A percentile compares a stretch with the other conserved stretches of the same genome.
phyloP scores from a whole-genome alignment of 2,797 vertebrate species.

The Poecilia gillii region DNA sequence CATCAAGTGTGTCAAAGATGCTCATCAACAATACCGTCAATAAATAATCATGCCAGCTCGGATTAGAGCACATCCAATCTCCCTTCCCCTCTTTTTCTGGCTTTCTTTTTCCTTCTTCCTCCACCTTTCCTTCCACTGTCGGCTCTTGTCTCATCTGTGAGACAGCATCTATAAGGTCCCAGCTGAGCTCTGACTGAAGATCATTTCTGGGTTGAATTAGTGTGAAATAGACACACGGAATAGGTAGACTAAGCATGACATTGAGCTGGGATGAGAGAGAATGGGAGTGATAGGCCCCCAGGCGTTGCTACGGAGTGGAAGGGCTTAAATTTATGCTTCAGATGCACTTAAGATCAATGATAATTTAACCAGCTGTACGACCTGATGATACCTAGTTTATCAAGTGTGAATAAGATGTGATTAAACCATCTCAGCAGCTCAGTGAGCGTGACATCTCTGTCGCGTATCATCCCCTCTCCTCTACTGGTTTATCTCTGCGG shows the following conservation, averaged over 20 bases:
- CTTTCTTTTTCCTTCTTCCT: slow-evolving; percentile 45
- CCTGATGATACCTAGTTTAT: slow-evolving; percentile 63
- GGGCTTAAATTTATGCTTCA: slow-evolving; percentile 69
- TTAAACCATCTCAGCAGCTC: slow-evolving; percentile 61
- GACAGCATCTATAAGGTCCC: slow-evolving; percentile 71
- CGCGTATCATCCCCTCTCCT: slow-evolving; percentile 29
- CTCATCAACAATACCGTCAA: slow-evolving; percentile 55
- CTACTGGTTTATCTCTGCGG: slow-evolving; percentile 15
- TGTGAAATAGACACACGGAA: slow-evolving; percentile 83
- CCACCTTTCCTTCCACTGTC: slow-evolving; percentile 57
- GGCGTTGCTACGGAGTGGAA: slow-evolving; percentile 56
- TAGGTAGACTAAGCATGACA: slow-evolving; percentile 85
- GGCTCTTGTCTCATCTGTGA: slow-evolving; percentile 69
- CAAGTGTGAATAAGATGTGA: slow-evolving; percentile 68
- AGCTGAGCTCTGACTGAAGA: slow-evolving; percentile 78
- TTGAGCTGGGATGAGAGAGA: slow-evolving; percentile 78
- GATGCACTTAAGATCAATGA: slow-evolving; percentile 73
- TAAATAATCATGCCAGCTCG: slow-evolving; percentile 57
- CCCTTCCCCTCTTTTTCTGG: slow-evolving; percentile 28
- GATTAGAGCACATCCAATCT: slow-evolving; percentile 72
- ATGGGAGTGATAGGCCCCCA: slow-evolving; percentile 69
- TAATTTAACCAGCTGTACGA: slow-evolving; percentile 66
- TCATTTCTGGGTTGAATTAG: slow-evolving; percentile 83
- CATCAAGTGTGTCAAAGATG: slow-evolving; percentile 53
- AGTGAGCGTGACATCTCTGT: slow-evolving; percentile 70